Conservation (phyloP, 2,888 invertebrate species). For the Pristionchus maxplancki region DNA sequence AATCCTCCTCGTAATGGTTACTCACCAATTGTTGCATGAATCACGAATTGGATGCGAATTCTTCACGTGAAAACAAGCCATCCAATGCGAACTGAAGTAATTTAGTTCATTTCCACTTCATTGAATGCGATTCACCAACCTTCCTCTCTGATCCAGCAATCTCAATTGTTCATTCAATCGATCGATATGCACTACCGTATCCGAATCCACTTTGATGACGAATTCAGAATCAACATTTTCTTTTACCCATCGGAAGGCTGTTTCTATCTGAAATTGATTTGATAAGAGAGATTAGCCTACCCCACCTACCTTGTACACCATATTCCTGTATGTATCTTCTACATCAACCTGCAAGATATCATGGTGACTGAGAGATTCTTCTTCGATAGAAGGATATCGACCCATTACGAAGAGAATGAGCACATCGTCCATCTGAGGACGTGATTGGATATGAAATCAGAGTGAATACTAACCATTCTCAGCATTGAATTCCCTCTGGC, state of each 20-base stretch:
- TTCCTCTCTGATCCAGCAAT: constrained; percentile 9
- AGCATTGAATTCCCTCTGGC: not conserved
- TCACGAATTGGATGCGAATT: not conserved
- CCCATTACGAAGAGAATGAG: constrained; percentile 5
- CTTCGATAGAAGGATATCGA: not conserved
- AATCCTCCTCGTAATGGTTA: not conserved
- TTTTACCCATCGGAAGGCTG: not conserved
- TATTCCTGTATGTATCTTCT: constrained; percentile 22
- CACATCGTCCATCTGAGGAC: not conserved
- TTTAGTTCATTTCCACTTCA: not conserved
- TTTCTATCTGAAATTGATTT: not conserved
- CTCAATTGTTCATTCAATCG: constrained; percentile 18
- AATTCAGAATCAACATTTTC: not conserved
- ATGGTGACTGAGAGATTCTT: not conserved
- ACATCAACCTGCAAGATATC: constrained; percentile 32
- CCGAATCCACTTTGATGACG: constrained; percentile 29
- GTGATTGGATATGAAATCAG: not conserved
- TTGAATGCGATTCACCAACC: not conserved
- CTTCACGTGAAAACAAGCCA: not conserved
- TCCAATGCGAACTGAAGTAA: not conserved
- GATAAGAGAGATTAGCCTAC: too few species aligned
- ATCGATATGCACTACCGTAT: constrained; percentile 43
- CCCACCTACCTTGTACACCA: constrained; percentile 4
- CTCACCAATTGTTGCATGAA: not conserved
- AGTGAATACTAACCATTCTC: not conserved